phyloP scores from a whole-genome alignment of 2,797 vertebrate genomes.

The Cryptoprocta ferox region DNA sequence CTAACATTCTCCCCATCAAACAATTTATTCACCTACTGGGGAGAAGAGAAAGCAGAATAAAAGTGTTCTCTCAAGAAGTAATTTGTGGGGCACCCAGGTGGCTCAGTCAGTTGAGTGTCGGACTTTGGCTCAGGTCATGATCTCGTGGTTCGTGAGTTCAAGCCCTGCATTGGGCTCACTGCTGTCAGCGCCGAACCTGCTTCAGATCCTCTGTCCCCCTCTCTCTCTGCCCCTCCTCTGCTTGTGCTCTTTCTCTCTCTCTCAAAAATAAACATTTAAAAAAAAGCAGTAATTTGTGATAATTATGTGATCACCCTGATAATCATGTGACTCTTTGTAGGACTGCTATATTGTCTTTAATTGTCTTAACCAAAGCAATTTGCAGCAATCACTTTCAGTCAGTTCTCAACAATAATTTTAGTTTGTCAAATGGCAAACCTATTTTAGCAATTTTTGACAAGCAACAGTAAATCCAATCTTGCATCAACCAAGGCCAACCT shows the following conservation, averaged over 20 bases:
- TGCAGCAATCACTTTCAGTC: background rate
- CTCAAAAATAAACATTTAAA: no score
- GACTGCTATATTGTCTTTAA: background rate
- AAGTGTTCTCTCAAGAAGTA: conserved; percentile 13
- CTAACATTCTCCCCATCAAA: background rate
- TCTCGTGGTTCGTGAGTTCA: no score
- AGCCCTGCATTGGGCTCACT: no score
- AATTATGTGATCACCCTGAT: no score
- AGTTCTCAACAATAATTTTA: conserved; percentile 17
- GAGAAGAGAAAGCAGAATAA: background rate
- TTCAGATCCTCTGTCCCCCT: no score
- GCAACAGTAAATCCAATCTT: background rate
- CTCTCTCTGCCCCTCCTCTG: no score
- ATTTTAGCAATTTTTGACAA: background rate
- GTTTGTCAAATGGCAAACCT: background rate
- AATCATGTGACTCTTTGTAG: background rate
- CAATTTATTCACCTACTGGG: background rate
- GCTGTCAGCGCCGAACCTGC: no score
- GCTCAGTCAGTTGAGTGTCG: no score
- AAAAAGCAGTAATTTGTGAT: background rate
- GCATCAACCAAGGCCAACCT: background rate
- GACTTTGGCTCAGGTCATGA: no score
- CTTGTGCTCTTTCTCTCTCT: no score
- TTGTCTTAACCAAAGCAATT: conserved; percentile 12
- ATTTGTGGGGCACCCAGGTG: background rate